These are phyloP conservation scores for Aspidiotus rigidus DNA, from an alignment of 2,888 invertebrate genomes.

Conservation along the genomic window DNA sequence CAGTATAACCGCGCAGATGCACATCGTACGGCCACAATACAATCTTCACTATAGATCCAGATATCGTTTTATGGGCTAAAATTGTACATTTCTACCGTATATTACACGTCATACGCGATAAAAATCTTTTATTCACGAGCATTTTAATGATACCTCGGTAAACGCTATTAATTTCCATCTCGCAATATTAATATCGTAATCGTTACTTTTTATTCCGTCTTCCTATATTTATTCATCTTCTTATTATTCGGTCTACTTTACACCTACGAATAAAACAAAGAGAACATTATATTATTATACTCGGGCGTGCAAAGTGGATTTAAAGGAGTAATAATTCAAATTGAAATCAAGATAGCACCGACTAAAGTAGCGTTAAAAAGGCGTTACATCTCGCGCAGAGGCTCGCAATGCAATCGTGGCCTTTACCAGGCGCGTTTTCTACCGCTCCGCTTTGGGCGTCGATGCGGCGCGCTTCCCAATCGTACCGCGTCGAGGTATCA, in stretches of 20 bases:
- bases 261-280: slow-evolving; percentile 29
- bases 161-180: too few species aligned
- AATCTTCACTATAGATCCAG: too few species aligned
- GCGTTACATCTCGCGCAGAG: slow-evolving; percentile 17
- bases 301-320: slow-evolving; percentile 10
- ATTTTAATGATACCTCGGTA: background rate
- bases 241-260: slow-evolving; percentile 7
- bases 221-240: background rate
- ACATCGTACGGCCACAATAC: too few species aligned
- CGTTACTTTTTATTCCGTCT: background rate
- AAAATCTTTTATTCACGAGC: background rate
- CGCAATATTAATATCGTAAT: background rate
- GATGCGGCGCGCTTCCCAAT: slow-evolving; percentile 10
- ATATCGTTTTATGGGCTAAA: too few species aligned
- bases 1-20: too few species aligned
- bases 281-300: background rate
- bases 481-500: slow-evolving; percentile 16
- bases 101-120: too few species aligned
- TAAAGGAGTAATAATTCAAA: slow-evolving; percentile 24
- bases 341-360: slow-evolving; percentile 23
- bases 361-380: slow-evolving; percentile 28
- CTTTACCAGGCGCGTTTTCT: background rate
- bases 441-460: slow-evolving; percentile 29
- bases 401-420: slow-evolving; percentile 5
- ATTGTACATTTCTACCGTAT: too few species aligned